A percentile compares a stretch with the other conserved stretches of the same genome.
Conservation (phyloP, 2,888 invertebrate genomes). For the Rhagonycha lutea region DNA sequence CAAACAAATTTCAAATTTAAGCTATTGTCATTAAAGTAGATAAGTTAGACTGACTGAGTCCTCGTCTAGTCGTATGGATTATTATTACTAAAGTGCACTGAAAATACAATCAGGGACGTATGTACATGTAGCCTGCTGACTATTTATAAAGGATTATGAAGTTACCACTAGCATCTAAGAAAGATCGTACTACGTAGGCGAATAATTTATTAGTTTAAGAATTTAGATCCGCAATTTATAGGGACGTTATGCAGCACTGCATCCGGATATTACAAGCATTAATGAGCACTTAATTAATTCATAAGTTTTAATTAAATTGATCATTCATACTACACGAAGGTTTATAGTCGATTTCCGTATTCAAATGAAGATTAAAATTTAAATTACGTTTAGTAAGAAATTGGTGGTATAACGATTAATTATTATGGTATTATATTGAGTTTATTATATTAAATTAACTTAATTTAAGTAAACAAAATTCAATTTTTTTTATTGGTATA, state of each 20-base stretch:
- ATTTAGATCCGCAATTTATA: constrained; percentile 22
- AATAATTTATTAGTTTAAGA: constrained; percentile 24
- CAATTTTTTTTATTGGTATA: not conserved
- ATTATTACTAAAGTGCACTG: not conserved
- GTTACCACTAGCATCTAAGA: constrained; percentile 15
- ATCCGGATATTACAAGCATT: constrained; percentile 24
- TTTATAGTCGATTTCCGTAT: constrained; percentile 15
- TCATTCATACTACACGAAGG: constrained; percentile 18
- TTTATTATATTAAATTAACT: not conserved
- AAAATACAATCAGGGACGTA: not conserved
- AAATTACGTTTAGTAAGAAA: not conserved
- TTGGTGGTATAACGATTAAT: not conserved
- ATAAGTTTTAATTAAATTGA: constrained; percentile 27
- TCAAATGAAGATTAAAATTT: constrained; percentile 3
- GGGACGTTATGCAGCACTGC: constrained; percentile 21
- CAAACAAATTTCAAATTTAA: not conserved
- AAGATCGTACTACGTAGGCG: constrained; percentile 5
- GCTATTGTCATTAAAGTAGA: not conserved
- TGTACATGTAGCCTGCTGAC: not conserved
- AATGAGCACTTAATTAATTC: constrained; percentile 27
- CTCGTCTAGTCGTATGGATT: not conserved
- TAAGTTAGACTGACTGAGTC: not conserved
- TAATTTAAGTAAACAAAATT: not conserved
- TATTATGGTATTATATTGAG: not conserved
- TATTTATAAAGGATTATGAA: constrained; percentile 22